Base-by-base conservation (phyloP, 23 tunicate species). In the Phallusia fumigata region DNA sequence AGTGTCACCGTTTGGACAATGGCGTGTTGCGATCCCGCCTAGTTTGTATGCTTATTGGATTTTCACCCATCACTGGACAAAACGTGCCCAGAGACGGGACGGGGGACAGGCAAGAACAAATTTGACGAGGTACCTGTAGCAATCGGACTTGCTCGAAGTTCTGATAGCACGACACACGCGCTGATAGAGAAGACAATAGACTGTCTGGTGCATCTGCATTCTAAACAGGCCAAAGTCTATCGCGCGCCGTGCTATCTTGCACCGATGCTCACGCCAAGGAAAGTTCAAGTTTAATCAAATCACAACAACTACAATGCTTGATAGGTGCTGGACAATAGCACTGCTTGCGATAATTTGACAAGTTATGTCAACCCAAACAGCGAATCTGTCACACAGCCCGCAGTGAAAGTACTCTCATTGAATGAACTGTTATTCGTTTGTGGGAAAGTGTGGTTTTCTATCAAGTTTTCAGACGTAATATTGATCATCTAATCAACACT, bases 1-100 rank as follows among this genome's bases (percentile, higher is more conserved):
- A 74, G 40, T 33, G 77, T 33, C 77, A 74, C 26, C 33, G 77
- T 74, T 74, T 74, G 77, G 77, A 31, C 32, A 28, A 74, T 31
- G 40, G 40, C 10, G 74, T 65, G 31, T 65, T 26, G 31, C 40
- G 36, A 31, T 33, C 36, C 77, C 40, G 77, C 77, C 13, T 28
- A 16, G 26, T 74, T 19, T 33, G 40, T 74, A 30, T 74, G 40
- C 22, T 74, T 74, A 11, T 74, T 33, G 40, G 40, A 6, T 33
- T 74, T 32, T 33, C 10, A 30, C 34, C 36, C 36, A 74, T 33
- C 36, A 32, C 30, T 19, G 77, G 30, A 74, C 36, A 32, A 33
- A 74, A 33, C 40, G 15, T 74, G 77, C 77, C 10, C 35, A 19
- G 34, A 21, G 35, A 34, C 40, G 40, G 77, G 36, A 16, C 69